phyloP scores from a whole-genome alignment of 2,888 invertebrate genomes.

The Acanthosepion lycidas region DNA sequence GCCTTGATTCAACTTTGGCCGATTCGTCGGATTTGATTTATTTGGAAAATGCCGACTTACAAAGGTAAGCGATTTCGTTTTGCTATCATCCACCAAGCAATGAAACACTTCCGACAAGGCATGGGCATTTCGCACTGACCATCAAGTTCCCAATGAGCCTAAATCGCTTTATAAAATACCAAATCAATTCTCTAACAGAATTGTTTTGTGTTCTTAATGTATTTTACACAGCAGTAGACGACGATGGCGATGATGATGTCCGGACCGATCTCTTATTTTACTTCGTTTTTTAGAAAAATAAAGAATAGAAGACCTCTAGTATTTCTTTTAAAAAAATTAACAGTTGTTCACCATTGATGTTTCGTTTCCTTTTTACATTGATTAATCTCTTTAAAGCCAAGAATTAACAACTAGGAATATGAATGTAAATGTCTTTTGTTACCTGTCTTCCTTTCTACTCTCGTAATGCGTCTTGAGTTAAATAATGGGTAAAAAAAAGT shows the following conservation, averaged over 20 bases:
- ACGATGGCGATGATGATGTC: not conserved
- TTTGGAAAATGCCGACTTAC: constrained; percentile 36
- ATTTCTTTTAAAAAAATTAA: too few relatives aligned
- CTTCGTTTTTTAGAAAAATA: not conserved
- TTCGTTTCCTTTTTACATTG: too few relatives aligned
- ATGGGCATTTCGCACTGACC: not conserved
- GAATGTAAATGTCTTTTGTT: too few relatives aligned
- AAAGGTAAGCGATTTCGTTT: constrained; percentile 35
- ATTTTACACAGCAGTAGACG: constrained; percentile 14
- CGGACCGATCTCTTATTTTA: not conserved
- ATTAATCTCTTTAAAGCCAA: too few relatives aligned
- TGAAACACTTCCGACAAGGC: not conserved
- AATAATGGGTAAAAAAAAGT: too few relatives aligned
- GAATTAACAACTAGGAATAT: too few relatives aligned
- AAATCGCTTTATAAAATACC: not conserved
- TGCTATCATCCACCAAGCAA: not conserved
- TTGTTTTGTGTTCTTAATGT: constrained; percentile 6
- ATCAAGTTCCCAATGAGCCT: not conserved
- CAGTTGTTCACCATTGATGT: too few relatives aligned
- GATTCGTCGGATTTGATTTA: not conserved
- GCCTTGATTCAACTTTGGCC: constrained; percentile 40
- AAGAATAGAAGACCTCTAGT: too few relatives aligned
- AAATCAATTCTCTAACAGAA: not conserved
- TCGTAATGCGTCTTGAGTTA: too few relatives aligned
- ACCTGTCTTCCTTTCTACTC: too few relatives aligned